A percentile compares a stretch with the other conserved stretches of the same genome.
Evolutionary conservation across 2,797 vertebrate species (phyloP).

Genomic region (Ptychobarbus kaznakovi): DNA sequence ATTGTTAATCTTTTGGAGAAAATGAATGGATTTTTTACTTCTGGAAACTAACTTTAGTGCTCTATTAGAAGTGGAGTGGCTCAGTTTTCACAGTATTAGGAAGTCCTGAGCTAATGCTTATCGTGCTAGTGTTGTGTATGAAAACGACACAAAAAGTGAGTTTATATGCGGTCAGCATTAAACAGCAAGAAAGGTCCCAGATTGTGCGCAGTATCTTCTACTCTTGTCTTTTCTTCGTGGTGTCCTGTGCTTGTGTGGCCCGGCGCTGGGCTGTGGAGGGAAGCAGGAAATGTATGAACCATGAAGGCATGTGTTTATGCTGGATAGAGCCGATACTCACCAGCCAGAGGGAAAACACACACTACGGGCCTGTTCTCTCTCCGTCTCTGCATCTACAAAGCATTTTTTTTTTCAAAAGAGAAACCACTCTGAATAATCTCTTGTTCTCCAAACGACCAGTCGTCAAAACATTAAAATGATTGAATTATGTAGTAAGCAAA

Average conservation of each 20-base stretch:
- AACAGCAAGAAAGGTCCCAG: conserved; percentile 26
- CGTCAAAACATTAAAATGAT: background rate
- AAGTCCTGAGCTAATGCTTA: background rate
- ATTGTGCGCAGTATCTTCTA: conserved; percentile 50
- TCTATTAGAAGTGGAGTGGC: background rate
- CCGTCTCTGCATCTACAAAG: background rate
- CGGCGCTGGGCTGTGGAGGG: conserved; percentile 72
- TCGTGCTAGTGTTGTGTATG: background rate
- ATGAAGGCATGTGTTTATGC: conserved; percentile 88
- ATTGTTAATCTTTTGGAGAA: background rate
- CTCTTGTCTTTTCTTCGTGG: conserved; percentile 61
- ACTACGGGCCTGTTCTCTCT: conserved; percentile 66
- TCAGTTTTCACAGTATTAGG: background rate
- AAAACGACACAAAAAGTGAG: conserved; percentile 31
- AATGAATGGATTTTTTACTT: background rate
- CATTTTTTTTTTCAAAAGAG: background rate
- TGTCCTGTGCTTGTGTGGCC: conserved; percentile 81
- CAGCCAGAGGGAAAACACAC: conserved; percentile 83
- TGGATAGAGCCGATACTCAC: conserved; percentile 80
- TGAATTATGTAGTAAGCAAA: background rate
- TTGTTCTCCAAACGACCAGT: background rate
- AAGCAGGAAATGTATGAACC: conserved; percentile 85
- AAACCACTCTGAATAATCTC: background rate
- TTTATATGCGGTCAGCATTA: conserved; percentile 9
- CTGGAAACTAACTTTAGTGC: background rate